Evolutionary conservation across 2,113 vertebrate species (phyloP).

Genomic region (Ginglymostoma cirratum): DNA sequence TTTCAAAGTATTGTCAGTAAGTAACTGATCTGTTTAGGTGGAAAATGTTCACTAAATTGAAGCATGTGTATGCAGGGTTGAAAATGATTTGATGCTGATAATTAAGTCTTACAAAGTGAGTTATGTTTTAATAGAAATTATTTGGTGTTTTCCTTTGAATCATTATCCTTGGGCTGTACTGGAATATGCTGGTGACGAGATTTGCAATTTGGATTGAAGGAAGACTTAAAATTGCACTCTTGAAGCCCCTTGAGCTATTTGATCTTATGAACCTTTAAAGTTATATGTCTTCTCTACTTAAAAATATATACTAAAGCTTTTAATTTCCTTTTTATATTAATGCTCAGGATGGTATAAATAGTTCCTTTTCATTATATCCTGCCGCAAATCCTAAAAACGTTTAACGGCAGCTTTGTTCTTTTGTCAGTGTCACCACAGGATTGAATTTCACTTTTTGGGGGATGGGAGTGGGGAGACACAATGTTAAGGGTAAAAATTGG

Average conservation of each 20-base stretch:
- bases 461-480: too few species aligned
- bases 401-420: background rate
- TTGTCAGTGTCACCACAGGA: background rate
- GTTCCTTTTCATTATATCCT: background rate
- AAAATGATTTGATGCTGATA: background rate
- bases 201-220: constrained; percentile 2
- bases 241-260: background rate
- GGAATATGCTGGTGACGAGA: background rate
- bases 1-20: background rate
- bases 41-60: background rate
- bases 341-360: background rate
- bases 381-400: background rate
- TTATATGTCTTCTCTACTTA: background rate
- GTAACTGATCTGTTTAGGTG: background rate
- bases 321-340: background rate
- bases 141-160: background rate
- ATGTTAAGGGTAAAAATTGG: background rate
- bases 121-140: background rate
- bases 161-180: background rate
- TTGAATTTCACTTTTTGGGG: background rate
- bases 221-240: background rate
- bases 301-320: background rate
- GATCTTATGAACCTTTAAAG: background rate
- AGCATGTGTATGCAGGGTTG: background rate
- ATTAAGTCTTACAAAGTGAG: background rate